Evolutionary conservation across 92 coral and sea anemone species (phyloP), one percentile per base, ranked within the genome.

Genomic region (Palythoa caribaeorum): DNA sequence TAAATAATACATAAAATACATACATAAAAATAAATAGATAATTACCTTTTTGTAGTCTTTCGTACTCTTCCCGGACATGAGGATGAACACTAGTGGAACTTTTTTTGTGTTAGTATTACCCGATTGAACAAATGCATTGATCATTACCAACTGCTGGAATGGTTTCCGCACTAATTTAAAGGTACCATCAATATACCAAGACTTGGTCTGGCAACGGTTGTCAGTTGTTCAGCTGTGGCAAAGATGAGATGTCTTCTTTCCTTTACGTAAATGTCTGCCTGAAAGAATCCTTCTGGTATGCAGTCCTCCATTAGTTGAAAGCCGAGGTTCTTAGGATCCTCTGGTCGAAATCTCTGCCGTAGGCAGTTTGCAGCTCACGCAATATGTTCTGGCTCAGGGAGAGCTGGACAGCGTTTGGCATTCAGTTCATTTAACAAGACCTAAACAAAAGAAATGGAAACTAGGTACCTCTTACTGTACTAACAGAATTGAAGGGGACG

Each of bases 1-100:
- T n/a, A n/a, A n/a, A n/a, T n/a, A n/a, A n/a, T n/a, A n/a, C n/a
- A n/a, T n/a, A n/a, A n/a, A n/a, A n/a, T n/a, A n/a, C n/a, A 9
- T 9, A 57, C n/a, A 13, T 57, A 57, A 57, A 57, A 57, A 57
- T 57, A 57, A 17, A 8, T 74, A n/a, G n/a, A n/a, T n/a, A n/a
- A n/a, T n/a, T n/a, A n/a, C n/a, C n/a, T n/a, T n/a, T n/a, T n/a
- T 40, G 57, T 74, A 74, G 37, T 74, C 79, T 16, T 38, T 44
- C 35, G 13, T 44, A 15, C 38, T 74, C 54, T 44, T 50, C 13
- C 79, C 35, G 79, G 79, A 40, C 55, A 74, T 74, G 37, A 74
- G 28, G 12, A 40, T 36, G 37, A 40, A 74, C 57, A 44, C 35
- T 11, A 74, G 57, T 6, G 59, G 57, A 8, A 75, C 57, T 16